Conservation (phyloP, 2,797 vertebrate genomes). For the Sebastes iracundus region DNA sequence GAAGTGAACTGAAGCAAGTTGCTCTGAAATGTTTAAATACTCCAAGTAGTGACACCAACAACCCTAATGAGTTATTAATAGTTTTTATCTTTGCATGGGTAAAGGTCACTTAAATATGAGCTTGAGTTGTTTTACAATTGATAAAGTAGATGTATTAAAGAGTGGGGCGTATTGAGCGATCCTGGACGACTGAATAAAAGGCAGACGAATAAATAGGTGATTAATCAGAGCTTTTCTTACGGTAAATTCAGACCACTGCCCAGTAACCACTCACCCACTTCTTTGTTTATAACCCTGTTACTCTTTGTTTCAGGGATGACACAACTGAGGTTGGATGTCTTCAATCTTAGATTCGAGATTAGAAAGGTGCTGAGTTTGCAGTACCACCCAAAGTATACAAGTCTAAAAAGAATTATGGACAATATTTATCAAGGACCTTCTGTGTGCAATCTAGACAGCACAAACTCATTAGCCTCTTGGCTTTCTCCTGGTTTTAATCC, state of each 20-base stretch:
- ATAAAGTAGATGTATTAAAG: slow-evolving; percentile 31
- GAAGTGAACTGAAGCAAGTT: background rate
- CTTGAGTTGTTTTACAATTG: slow-evolving; percentile 38
- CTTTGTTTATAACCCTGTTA: slow-evolving; percentile 18
- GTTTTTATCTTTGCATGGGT: slow-evolving; percentile 22
- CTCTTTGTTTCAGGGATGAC: slow-evolving; percentile 34
- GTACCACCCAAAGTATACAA: slow-evolving; percentile 59
- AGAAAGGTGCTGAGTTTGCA: slow-evolving; percentile 43
- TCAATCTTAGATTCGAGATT: slow-evolving; percentile 43
- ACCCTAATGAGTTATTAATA: slow-evolving; percentile 8
- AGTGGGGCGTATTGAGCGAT: slow-evolving; percentile 34
- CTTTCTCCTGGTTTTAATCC: slow-evolving; percentile 6
- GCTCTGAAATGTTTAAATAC: slow-evolving; percentile 4
- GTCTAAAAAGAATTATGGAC: slow-evolving; percentile 24
- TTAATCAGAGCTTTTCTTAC: slow-evolving; percentile 30
- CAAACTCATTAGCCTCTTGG: slow-evolving; percentile 17
- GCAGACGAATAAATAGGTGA: slow-evolving; percentile 25
- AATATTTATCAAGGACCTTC: slow-evolving; percentile 29
- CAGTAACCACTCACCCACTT: slow-evolving; percentile 18
- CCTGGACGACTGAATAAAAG: slow-evolving; percentile 15
- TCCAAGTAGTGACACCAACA: slow-evolving; percentile 13
- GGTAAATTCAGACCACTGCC: slow-evolving; percentile 12
- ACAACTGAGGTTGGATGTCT: slow-evolving; percentile 14
- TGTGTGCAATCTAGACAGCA: slow-evolving; percentile 6
- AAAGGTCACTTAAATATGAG: slow-evolving; percentile 37